Conservation (phyloP, 2,113 vertebrate species). For the Crocuta crocuta region DNA sequence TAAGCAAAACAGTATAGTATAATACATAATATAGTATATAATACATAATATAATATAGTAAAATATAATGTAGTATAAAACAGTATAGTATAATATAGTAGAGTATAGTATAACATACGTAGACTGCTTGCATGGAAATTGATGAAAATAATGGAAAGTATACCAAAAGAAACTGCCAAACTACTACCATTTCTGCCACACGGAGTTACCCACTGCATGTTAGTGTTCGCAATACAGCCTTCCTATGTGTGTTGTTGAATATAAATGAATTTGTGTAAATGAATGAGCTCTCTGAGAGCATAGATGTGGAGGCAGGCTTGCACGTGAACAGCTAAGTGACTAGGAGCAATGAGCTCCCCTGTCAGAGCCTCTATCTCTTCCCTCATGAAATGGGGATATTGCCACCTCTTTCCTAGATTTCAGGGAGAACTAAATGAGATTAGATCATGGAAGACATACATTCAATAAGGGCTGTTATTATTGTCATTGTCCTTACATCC, state of each 20-base stretch:
- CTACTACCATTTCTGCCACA: too few species aligned
- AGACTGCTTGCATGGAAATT: not conserved
- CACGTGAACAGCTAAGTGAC: not conserved
- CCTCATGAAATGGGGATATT: not conserved
- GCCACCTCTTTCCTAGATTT: not conserved
- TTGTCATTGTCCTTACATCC: not conserved
- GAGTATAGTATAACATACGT: not conserved
- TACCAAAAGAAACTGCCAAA: not conserved
- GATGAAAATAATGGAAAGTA: not conserved
- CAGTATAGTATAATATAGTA: not conserved
- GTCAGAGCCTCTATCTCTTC: not conserved
- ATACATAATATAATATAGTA: not conserved
- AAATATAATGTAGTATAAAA: not conserved
- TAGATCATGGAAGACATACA: accelerated
- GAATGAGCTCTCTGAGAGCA: accelerated
- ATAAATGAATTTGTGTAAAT: not conserved
- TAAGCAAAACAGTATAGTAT: too few species aligned
- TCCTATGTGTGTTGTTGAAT: not conserved
- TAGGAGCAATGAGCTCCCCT: accelerated
- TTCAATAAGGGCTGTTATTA: not conserved
- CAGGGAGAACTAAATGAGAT: not conserved
- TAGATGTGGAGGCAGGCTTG: not conserved
- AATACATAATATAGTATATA: not conserved
- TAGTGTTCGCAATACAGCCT: not conserved
- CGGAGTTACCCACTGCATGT: accelerated